phyloP scores from a whole-genome alignment of 37 sponge, comb jelly and placozoan genomes.

The Ephydatia muelleri region DNA sequence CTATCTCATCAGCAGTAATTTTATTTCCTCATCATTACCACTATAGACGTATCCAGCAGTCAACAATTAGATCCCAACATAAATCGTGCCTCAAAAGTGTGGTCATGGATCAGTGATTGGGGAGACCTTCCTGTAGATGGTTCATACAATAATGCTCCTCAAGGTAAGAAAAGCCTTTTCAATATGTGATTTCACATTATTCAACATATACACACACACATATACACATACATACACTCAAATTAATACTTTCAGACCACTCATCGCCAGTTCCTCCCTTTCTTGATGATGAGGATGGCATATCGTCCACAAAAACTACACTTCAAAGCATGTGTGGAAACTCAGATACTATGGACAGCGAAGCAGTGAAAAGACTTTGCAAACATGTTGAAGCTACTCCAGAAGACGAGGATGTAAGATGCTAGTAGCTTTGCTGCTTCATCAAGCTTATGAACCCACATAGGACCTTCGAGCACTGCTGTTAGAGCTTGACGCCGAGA shows the following conservation, averaged over 20 bases:
- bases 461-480: conserved; percentile 51
- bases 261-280: conserved; percentile 26
- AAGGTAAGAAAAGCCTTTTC: conserved; percentile 8
- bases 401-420: conserved; percentile 36
- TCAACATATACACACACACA: background rate
- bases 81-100: conserved; percentile 39
- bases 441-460: background rate
- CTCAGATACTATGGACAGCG: conserved; percentile 17
- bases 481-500: conserved; percentile 28
- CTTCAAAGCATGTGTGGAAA: conserved; percentile 27
- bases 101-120: conserved; percentile 50
- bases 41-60: conserved; percentile 10
- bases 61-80: conserved; percentile 8
- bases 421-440: background rate
- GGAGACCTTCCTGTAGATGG: conserved; percentile 44
- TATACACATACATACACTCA: background rate
- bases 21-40: no score
- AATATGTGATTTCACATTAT: no score
- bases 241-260: background rate
- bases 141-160: background rate
- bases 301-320: background rate
- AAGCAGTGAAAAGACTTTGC: conserved; percentile 24
- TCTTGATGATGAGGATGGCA: conserved; percentile 17
- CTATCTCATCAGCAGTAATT: no score
- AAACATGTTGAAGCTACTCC: conserved; percentile 9